These are phyloP conservation scores for Sorex araneus DNA, from an alignment of 2,113 vertebrate genomes.

Conservation along the genomic window DNA sequence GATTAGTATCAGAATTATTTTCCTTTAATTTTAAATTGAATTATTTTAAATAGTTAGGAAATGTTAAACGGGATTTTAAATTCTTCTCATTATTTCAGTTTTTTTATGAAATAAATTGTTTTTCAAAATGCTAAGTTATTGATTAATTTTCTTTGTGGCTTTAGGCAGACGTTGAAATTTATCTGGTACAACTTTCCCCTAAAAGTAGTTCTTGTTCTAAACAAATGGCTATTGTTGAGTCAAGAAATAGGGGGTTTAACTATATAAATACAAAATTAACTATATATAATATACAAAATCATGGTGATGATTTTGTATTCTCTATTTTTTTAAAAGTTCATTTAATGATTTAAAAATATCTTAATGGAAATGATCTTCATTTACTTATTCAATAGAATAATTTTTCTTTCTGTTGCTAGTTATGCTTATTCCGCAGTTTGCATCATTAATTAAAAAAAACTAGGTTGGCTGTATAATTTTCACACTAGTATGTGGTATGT, in stretches of 20 bases:
- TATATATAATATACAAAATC: no score
- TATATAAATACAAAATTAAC: no score
- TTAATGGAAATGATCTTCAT: background rate
- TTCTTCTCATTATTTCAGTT: slow-evolving; percentile 41
- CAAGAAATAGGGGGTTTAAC: slow-evolving; percentile 23
- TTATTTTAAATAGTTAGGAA: slow-evolving; percentile 18
- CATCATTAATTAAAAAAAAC: slow-evolving; percentile 16
- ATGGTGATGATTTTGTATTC: slow-evolving; percentile 29
- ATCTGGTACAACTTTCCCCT: background rate
- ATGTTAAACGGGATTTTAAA: slow-evolving; percentile 29
- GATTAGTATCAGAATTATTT: slow-evolving; percentile 53
- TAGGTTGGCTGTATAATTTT: slow-evolving; percentile 54
- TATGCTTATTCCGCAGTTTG: background rate
- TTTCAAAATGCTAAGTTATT: background rate
- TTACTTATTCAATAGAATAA: background rate
- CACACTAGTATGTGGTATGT: background rate
- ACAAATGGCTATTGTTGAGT: slow-evolving; percentile 29
- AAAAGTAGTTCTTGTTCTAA: slow-evolving; percentile 32
- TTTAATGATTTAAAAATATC: slow-evolving; percentile 27
- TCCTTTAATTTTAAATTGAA: slow-evolving; percentile 56
- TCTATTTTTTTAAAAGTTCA: background rate
- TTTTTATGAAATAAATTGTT: slow-evolving; percentile 4
- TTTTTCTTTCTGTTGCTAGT: background rate
- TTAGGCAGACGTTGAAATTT: slow-evolving; percentile 1
- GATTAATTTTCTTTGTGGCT: background rate